phyloP scores from a whole-genome alignment of 2,888 invertebrate species.

The Dryococelus australis region DNA sequence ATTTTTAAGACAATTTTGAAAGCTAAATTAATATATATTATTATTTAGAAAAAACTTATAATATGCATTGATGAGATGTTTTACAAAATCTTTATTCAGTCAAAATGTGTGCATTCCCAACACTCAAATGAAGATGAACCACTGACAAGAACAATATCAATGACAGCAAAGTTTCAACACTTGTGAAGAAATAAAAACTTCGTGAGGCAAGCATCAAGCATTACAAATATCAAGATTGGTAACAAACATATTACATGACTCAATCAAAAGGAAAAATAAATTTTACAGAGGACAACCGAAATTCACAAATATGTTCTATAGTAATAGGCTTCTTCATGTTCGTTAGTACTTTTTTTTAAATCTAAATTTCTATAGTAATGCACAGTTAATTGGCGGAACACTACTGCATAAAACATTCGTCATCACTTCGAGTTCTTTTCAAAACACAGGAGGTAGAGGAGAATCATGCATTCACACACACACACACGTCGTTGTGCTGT shows the following conservation, averaged over 20 bases:
- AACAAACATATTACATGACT: background rate
- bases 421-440: background rate
- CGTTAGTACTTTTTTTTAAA: background rate
- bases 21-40: no score
- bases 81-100: background rate
- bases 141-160: background rate
- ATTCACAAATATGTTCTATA: background rate
- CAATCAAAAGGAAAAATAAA: background rate
- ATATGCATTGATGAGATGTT: background rate
- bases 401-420: background rate
- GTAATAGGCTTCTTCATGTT: background rate
- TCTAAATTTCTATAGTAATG: background rate
- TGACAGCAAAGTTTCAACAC: background rate
- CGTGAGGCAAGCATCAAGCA: background rate
- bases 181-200: background rate
- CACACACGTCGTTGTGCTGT: background rate
- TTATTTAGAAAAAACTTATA: background rate
- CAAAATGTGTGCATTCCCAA: background rate
- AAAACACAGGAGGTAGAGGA: constrained; percentile 18
- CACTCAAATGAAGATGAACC: background rate
- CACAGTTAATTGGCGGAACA: constrained; percentile 13
- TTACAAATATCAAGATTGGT: background rate
- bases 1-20: no score
- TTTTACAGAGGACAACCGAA: background rate
- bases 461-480: constrained; percentile 24